phyloP scores from a whole-genome alignment of 2,113 vertebrate species.

The Aspidoscelis tigris region DNA sequence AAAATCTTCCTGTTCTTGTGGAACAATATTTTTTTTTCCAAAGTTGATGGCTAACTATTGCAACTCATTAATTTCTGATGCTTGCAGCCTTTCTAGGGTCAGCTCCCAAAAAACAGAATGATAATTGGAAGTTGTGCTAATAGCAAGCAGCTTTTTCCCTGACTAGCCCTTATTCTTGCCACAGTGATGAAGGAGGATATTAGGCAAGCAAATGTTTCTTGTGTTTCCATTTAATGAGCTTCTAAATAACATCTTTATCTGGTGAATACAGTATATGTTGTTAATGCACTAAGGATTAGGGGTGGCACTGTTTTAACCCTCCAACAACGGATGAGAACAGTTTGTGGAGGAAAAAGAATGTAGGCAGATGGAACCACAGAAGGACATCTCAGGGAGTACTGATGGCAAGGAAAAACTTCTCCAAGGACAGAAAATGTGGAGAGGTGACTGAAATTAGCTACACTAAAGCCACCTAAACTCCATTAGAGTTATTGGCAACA shows the following conservation, averaged over 20 bases:
- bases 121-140: not conserved
- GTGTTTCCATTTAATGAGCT: constrained; percentile 65
- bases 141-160: constrained; percentile 23
- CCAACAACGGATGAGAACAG: not conserved
- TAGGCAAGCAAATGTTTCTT: constrained; percentile 61
- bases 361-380: not conserved
- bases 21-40: too few species aligned
- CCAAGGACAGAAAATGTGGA: not conserved
- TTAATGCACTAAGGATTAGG: constrained; percentile 17
- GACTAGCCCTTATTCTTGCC: constrained; percentile 33
- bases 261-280: constrained; percentile 53
- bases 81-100: not conserved
- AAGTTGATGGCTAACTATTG: constrained; percentile 17
- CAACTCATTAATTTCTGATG: not conserved
- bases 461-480: not conserved
- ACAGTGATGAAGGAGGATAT: constrained; percentile 70
- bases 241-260: constrained; percentile 71
- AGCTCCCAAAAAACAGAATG: not conserved
- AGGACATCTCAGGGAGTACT: not conserved
- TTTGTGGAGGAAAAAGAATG: not conserved
- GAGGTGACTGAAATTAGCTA: not conserved
- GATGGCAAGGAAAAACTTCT: not conserved
- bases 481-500: not conserved
- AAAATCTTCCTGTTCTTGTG: too few species aligned
- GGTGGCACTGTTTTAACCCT: not conserved